phyloP scores from a whole-genome alignment of 2,888 invertebrate species.

The Priocnemis perturbator region DNA sequence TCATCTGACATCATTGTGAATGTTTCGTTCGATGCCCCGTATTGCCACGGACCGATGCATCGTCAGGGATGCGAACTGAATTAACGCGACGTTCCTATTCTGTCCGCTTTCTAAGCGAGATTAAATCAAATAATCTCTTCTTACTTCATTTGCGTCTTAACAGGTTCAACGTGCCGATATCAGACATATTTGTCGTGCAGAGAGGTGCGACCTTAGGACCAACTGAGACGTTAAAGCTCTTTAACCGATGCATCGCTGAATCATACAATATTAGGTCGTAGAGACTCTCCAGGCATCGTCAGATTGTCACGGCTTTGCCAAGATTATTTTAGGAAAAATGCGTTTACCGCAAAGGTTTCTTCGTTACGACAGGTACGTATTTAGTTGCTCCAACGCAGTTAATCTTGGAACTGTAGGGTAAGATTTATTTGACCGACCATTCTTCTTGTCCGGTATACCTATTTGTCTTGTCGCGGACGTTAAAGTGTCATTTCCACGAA shows the following conservation, averaged over 20 bases:
- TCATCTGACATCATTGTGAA: slow-evolving; percentile 22
- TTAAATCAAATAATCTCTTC: too few species aligned
- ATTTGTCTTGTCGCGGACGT: slow-evolving; percentile 60
- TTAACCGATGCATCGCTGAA: slow-evolving; percentile 41
- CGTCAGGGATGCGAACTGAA: too few species aligned
- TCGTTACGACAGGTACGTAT: slow-evolving; percentile 51
- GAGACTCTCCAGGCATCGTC: slow-evolving; percentile 46
- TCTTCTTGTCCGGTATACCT: slow-evolving; percentile 54
- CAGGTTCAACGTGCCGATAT: slow-evolving; percentile 18
- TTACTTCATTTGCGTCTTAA: too few species aligned
- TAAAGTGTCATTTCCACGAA: slow-evolving; percentile 65
- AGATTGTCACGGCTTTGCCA: slow-evolving; percentile 46
- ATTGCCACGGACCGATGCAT: slow-evolving; percentile 1
- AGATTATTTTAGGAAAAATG: slow-evolving; percentile 61
- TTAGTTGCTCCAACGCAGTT: slow-evolving; percentile 56
- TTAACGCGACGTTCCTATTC: too few species aligned
- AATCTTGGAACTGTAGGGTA: slow-evolving; percentile 59
- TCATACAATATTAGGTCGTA: slow-evolving; percentile 48
- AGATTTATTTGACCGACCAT: slow-evolving; percentile 59
- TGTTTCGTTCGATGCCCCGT: slow-evolving; percentile 30
- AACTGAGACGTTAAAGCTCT: slow-evolving; percentile 35
- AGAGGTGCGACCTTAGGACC: background rate
- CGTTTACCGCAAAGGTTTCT: slow-evolving; percentile 56
- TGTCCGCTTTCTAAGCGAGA: too few species aligned
- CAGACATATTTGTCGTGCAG: background rate